Percentiles rank a stretch among this genome's conserved stretches.
phyloP scores from a whole-genome alignment of 1,140 invertebrate genomes.

The Lasioglossum albipes region DNA sequence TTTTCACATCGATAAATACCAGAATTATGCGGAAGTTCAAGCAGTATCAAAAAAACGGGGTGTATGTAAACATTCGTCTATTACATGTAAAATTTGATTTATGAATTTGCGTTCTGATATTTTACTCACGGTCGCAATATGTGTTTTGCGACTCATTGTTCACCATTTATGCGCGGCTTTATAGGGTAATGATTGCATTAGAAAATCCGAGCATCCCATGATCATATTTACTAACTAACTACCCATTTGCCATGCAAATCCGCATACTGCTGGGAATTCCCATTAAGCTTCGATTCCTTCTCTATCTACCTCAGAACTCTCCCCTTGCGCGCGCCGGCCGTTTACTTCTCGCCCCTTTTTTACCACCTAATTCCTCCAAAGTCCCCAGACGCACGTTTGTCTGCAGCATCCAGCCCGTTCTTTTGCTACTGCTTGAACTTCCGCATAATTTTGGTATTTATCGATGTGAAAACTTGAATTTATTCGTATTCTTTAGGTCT shows the following conservation, averaged over 20 bases:
- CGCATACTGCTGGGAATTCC: constrained; percentile 13
- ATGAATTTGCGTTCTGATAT: too few species aligned
- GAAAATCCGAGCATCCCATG: background rate
- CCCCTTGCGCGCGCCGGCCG: background rate
- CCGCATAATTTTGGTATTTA: constrained; percentile 31
- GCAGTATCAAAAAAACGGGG: too few species aligned
- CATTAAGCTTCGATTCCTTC: constrained; percentile 36
- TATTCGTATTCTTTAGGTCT: background rate
- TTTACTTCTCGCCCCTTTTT: background rate
- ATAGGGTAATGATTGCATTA: constrained; percentile 3
- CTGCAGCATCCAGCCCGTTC: background rate
- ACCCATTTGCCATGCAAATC: constrained; percentile 49
- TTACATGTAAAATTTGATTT: too few species aligned
- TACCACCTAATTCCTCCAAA: constrained; percentile 17
- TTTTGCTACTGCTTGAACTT: background rate
- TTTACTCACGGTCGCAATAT: background rate
- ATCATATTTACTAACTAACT: constrained; percentile 50
- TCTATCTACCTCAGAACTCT: background rate
- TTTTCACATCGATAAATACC: too few species aligned
- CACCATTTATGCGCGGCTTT: background rate
- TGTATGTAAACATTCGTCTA: too few species aligned
- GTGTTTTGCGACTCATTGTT: background rate
- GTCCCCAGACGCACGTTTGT: constrained; percentile 29
- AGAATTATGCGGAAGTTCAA: too few species aligned
- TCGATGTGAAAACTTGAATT: constrained; percentile 20